Evolutionary conservation across 2,113 vertebrate species (phyloP).

Genomic region (Sterrhoptilus dennistouni): DNA sequence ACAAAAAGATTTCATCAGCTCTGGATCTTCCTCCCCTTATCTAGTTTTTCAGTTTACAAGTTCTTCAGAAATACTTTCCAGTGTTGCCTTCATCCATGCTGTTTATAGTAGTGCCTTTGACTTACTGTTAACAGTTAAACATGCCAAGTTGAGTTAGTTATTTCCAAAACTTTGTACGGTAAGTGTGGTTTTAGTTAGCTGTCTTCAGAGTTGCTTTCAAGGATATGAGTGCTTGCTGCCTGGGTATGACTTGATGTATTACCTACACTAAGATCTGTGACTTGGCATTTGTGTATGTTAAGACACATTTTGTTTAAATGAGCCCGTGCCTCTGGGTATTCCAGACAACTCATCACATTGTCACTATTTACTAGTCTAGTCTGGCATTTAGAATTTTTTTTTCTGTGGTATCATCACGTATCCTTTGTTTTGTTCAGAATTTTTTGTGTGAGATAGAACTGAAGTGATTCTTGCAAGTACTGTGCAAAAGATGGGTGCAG

Average conservation of each 20-base stretch:
- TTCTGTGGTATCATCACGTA: neutral
- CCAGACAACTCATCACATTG: neutral
- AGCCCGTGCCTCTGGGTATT: neutral
- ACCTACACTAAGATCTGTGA: neutral
- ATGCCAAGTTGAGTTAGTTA: neutral
- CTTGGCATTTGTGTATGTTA: neutral
- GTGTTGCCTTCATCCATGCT: neutral
- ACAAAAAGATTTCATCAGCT: neutral
- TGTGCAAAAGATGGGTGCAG: neutral
- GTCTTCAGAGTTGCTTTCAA: neutral
- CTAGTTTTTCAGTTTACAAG: neutral
- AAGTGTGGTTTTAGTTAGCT: neutral
- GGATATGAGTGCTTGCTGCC: neutral
- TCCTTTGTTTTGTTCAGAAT: neutral
- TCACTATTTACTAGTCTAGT: neutral
- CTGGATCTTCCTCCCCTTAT: neutral
- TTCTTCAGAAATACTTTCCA: neutral
- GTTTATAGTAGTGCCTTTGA: neutral
- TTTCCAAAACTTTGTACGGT: neutral
- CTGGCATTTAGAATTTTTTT: neutral
- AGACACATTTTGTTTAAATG: neutral
- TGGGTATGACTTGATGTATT: neutral
- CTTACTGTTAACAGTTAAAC: neutral
- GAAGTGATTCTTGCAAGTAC: neutral
- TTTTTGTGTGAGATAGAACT: neutral